A percentile compares a stretch with the other conserved stretches of the same genome.
phyloP scores from a whole-genome alignment of 2,113 vertebrate species.

The Blennius ocellaris region DNA sequence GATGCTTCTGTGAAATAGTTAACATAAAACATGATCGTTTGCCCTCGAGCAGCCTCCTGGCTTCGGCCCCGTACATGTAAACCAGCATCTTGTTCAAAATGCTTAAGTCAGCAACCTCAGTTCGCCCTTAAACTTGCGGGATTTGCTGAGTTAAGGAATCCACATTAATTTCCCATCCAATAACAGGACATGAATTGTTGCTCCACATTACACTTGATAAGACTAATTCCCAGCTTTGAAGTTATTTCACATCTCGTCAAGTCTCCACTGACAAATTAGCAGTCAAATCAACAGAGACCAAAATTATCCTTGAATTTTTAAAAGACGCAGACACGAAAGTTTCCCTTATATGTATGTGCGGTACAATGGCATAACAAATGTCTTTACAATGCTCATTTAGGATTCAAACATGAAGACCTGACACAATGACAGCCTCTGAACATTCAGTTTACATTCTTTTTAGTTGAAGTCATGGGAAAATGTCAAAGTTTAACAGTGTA shows the following conservation, averaged over 20 bases:
- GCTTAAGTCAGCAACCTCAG: conserved; percentile 67
- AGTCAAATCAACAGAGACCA: background rate
- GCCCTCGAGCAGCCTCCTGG: conserved; percentile 60
- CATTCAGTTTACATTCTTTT: too few relatives aligned
- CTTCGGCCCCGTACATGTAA: conserved; percentile 55
- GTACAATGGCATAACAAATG: too few relatives aligned
- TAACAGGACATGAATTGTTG: conserved; percentile 64
- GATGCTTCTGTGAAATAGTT: conserved; percentile 40
- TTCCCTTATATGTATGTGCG: too few relatives aligned
- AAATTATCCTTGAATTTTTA: too few relatives aligned
- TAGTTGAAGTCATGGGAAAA: too few relatives aligned
- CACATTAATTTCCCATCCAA: conserved; percentile 59
- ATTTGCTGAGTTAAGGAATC: conserved; percentile 64
- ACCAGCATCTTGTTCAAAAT: conserved; percentile 54
- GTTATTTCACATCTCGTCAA: conserved; percentile 26
- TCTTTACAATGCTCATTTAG: too few relatives aligned
- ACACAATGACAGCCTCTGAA: too few relatives aligned
- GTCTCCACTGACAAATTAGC: conserved; percentile 12
- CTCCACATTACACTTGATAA: conserved; percentile 52
- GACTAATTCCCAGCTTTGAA: conserved; percentile 38
- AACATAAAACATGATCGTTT: conserved; percentile 66
- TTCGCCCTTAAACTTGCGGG: conserved; percentile 55
- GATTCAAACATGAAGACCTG: too few relatives aligned
- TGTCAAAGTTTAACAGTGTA: background rate
- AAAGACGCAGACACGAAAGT: too few relatives aligned